These are phyloP conservation scores for Drepana arcuata DNA, from an alignment of 1,140 invertebrate species.

Conservation along the genomic window DNA sequence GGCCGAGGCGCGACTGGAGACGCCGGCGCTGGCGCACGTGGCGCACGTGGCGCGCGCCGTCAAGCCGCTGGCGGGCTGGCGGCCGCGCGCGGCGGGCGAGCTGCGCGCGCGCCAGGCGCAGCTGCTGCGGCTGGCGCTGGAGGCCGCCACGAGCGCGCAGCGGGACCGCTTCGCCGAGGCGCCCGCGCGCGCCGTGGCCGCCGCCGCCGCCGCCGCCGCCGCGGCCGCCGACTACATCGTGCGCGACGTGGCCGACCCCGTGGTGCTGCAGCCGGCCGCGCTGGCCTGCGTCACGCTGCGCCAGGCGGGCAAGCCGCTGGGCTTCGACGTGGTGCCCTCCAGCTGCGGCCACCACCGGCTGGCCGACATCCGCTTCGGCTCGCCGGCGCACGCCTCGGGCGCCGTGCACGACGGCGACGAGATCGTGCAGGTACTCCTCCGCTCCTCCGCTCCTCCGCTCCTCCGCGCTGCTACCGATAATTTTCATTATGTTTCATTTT, in stretches of 20 bases:
- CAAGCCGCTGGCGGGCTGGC: conserved; percentile 91
- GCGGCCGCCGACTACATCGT: conserved; percentile 87
- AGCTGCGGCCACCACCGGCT: conserved; percentile 89
- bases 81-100: conserved; percentile 72
- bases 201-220: conserved; percentile 80
- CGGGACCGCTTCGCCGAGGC: conserved; percentile 89
- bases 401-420: conserved; percentile 95
- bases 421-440: conserved; percentile 84
- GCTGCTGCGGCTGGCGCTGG: conserved; percentile 84
- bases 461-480: no score
- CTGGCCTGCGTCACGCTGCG: conserved; percentile 90
- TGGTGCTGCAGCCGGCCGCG: conserved; percentile 89
- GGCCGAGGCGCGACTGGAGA: conserved; percentile 80
- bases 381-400: conserved; percentile 87
- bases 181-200: conserved; percentile 81
- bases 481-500: no score
- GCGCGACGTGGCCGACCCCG: conserved; percentile 85
- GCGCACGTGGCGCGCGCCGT: conserved; percentile 85
- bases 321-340: conserved; percentile 88
- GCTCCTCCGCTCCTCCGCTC: no score
- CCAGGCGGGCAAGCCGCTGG: conserved; percentile 84
- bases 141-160: conserved; percentile 90
- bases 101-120: conserved; percentile 76
- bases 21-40: conserved; percentile 86
- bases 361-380: conserved; percentile 88